These are phyloP conservation scores for Noturus placidus DNA, from an alignment of 2,113 vertebrate species.

Conservation along the genomic window DNA sequence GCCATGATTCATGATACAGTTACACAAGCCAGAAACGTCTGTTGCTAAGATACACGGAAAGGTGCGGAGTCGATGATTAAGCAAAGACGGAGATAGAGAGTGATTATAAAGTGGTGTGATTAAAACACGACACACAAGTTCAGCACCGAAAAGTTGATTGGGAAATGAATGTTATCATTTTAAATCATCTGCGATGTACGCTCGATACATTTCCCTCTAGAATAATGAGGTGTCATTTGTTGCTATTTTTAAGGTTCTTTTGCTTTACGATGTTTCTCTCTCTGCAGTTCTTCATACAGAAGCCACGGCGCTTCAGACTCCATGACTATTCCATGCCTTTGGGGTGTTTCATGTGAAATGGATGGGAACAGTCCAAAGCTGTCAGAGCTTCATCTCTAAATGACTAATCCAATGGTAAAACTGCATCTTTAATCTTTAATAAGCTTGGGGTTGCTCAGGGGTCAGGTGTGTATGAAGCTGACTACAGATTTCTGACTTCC, in stretches of 20 bases:
- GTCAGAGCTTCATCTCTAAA: slow-evolving; percentile 77
- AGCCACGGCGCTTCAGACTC: not conserved
- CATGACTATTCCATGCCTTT: slow-evolving; percentile 1
- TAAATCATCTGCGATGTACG: not conserved
- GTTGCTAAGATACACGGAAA: slow-evolving; percentile 80
- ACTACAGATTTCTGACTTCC: not conserved
- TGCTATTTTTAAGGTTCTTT: not conserved
- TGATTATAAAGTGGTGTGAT: slow-evolving; percentile 38
- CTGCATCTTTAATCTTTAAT: not conserved
- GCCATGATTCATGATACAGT: slow-evolving; percentile 75
- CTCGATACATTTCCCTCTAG: not conserved
- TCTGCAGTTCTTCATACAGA: not conserved
- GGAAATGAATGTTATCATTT: slow-evolving; percentile 2
- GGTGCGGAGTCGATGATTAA: slow-evolving; percentile 72
- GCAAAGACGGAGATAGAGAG: slow-evolving; percentile 41
- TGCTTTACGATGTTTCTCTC: not conserved
- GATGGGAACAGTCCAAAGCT: slow-evolving; percentile 76
- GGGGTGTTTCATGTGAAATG: slow-evolving; percentile 69
- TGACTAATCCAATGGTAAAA: slow-evolving; percentile 83
- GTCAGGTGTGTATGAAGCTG: not conserved
- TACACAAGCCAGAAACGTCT: slow-evolving; percentile 71
- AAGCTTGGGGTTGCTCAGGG: not conserved
- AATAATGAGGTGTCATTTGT: not conserved
- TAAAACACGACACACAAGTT: slow-evolving; percentile 8
- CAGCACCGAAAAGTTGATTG: not conserved